Conservation (phyloP, 2,113 vertebrate species). For the Strigops habroptila region DNA sequence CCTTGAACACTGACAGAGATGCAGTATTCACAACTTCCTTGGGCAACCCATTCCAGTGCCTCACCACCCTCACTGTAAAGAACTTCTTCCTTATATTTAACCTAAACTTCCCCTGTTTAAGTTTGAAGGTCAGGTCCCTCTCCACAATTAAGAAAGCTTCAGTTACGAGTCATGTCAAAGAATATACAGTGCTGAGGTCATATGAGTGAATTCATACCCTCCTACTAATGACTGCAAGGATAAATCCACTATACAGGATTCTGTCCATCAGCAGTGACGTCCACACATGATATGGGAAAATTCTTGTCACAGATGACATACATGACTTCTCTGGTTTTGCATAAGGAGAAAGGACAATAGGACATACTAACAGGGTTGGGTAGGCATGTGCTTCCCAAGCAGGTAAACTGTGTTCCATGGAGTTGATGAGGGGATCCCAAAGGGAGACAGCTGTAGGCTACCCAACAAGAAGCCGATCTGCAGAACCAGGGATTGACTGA, state of each 20-base stretch:
- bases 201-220: not conserved
- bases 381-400: not conserved
- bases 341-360: not conserved
- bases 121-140: not conserved
- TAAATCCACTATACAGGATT: fast-evolving
- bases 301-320: not conserved
- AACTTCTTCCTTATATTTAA: no score
- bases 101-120: not conserved
- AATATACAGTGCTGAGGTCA: not conserved
- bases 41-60: no score
- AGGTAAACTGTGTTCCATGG: not conserved
- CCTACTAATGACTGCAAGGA: not conserved
- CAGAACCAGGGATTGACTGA: not conserved
- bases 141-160: not conserved
- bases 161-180: not conserved
- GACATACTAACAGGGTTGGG: not conserved
- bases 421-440: not conserved
- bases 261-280: not conserved
- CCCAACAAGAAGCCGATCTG: fast-evolving
- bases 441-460: not conserved
- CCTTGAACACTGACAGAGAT: no score
- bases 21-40: no score
- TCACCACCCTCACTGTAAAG: no score
- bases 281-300: not conserved
- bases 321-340: not conserved